Percentiles rank a stretch among this genome's conserved stretches.
These are phyloP conservation scores for Aphelenchoides fujianensis DNA, from an alignment of 1,140 invertebrate genomes.

Conservation along the genomic window DNA sequence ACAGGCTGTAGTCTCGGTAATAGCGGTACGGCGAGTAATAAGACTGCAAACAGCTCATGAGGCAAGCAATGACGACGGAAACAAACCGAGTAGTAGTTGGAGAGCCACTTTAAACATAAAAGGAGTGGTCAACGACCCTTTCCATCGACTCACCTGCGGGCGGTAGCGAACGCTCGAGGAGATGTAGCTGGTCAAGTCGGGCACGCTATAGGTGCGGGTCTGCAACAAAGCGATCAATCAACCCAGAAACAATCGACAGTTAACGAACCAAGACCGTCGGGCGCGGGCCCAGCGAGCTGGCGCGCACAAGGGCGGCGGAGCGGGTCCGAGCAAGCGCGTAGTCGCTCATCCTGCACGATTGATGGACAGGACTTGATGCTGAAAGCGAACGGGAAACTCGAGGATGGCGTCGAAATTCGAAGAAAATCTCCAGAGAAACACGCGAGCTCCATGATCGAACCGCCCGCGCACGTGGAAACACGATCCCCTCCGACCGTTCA, in stretches of 20 bases:
- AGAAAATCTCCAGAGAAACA: background rate
- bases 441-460: too few species aligned
- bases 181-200: constrained; percentile 19
- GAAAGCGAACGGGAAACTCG: background rate
- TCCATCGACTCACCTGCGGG: too few species aligned
- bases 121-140: too few species aligned
- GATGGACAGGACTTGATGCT: background rate
- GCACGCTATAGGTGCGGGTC: constrained; percentile 2
- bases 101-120: too few species aligned
- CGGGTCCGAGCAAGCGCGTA: constrained; percentile 39
- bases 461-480: too few species aligned
- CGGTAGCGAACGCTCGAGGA: constrained; percentile 13
- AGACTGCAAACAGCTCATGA: too few species aligned
- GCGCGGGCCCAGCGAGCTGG: constrained; percentile 26
- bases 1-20: constrained; percentile 6
- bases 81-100: too few species aligned
- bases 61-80: too few species aligned
- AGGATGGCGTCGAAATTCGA: background rate
- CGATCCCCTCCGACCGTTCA: too few species aligned
- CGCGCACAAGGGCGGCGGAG: constrained; percentile 41
- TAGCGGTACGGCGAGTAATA: too few species aligned
- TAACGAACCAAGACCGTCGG: constrained; percentile 33
- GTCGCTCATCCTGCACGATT: constrained; percentile 32
- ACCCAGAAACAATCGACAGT: constrained; percentile 4
- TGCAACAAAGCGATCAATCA: background rate